Conservation (phyloP, 1,140 invertebrate species). For the Brachionus koreanus region DNA sequence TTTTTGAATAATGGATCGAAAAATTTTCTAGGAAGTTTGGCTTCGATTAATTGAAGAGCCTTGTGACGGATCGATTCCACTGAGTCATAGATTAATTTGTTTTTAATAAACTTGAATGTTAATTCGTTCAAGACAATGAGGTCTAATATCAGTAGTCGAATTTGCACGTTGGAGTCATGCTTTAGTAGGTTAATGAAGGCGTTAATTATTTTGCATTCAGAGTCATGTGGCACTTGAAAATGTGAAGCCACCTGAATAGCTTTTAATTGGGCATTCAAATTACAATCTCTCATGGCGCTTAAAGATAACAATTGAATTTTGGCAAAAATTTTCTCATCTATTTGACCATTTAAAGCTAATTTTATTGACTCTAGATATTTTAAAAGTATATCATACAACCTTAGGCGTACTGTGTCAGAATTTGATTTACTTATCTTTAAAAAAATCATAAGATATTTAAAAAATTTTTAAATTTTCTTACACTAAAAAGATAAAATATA, state of each 20-base stretch:
- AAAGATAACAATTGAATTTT: conserved; percentile 19
- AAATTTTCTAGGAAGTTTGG: background rate
- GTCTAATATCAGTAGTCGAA: background rate
- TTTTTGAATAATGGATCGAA: background rate
- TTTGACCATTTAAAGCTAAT: conserved; percentile 1
- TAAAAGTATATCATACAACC: background rate
- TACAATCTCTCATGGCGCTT: background rate
- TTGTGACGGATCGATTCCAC: background rate
- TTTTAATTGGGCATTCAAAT: background rate
- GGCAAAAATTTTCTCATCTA: conserved; percentile 17
- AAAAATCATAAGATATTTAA: background rate
- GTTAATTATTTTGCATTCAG: conserved; percentile 16
- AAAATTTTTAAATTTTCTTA: background rate
- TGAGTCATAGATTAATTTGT: conserved; percentile 11
- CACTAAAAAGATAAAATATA: background rate
- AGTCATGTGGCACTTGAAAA: conserved; percentile 18
- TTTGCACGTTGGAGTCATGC: background rate
- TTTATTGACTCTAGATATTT: conserved; percentile 18
- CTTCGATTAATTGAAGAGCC: background rate
- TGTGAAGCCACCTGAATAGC: background rate
- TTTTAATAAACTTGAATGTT: conserved; percentile 39
- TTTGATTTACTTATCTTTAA: background rate
- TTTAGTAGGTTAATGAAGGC: background rate
- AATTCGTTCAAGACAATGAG: background rate
- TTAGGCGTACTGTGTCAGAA: conserved; percentile 5